Conservation (phyloP, 2,113 vertebrate species). For the Oryzias curvinotus region DNA sequence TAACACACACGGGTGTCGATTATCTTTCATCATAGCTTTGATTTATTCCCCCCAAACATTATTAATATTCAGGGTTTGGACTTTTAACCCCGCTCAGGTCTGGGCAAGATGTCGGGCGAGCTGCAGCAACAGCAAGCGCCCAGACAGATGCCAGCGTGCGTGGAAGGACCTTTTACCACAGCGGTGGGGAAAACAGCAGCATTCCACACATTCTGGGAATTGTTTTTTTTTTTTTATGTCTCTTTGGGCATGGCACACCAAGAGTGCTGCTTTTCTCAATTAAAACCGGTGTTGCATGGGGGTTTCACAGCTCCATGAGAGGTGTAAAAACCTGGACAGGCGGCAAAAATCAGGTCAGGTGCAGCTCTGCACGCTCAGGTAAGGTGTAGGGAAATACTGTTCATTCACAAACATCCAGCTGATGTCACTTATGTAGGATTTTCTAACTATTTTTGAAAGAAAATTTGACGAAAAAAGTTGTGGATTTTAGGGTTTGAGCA, state of each 20-base stretch:
- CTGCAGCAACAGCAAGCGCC: conserved; percentile 17
- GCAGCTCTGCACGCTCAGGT: conserved; percentile 2
- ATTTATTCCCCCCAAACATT: too few relatives aligned
- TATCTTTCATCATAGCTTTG: too few relatives aligned
- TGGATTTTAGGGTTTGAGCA: neutral
- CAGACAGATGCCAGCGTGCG: conserved; percentile 23
- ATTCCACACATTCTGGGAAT: conserved; percentile 66
- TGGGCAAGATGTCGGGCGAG: conserved; percentile 1
- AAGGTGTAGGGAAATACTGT: neutral
- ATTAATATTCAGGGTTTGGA: neutral
- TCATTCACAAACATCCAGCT: too few relatives aligned
- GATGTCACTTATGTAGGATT: too few relatives aligned
- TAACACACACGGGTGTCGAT: conserved; percentile 47
- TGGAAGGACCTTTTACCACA: conserved; percentile 38
- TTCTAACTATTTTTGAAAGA: neutral
- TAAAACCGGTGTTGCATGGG: conserved; percentile 43
- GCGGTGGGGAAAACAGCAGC: conserved; percentile 36
- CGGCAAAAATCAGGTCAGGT: conserved; percentile 12
- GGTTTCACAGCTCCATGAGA: too few relatives aligned
- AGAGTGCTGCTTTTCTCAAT: conserved; percentile 38
- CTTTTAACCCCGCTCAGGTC: neutral
- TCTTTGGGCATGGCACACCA: conserved; percentile 29
- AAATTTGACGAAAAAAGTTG: neutral
- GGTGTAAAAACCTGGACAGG: neutral
- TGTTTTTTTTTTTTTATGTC: conserved; percentile 50